Conservation (phyloP, 2,888 invertebrate species). For the Phytoseiulus persimilis region DNA sequence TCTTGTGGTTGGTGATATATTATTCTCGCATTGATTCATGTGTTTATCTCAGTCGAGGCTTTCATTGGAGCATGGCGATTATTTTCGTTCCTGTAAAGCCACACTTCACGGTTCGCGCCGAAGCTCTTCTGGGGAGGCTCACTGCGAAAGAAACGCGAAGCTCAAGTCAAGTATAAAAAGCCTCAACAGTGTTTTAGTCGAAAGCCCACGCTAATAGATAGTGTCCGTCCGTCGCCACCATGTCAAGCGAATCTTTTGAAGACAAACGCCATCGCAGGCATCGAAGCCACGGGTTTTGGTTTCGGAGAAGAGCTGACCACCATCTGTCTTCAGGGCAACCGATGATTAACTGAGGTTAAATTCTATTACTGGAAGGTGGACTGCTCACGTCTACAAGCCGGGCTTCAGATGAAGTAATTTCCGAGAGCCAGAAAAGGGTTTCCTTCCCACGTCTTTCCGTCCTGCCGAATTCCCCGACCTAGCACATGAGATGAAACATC, state of each 20-base stretch:
- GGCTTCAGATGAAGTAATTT: background rate
- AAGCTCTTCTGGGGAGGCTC: background rate
- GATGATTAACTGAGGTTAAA: background rate
- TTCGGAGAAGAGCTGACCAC: background rate
- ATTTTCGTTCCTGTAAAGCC: background rate
- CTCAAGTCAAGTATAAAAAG: background rate
- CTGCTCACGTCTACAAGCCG: background rate
- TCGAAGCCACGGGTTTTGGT: background rate
- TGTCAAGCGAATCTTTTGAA: background rate
- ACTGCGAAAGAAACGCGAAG: background rate
- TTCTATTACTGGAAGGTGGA: background rate
- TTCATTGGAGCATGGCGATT: background rate
- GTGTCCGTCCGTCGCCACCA: background rate
- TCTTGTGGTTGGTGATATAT: background rate
- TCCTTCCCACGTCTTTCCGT: no score
- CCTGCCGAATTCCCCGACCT: no score
- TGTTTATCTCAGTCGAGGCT: background rate
- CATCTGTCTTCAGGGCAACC: background rate
- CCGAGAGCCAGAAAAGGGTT: no score
- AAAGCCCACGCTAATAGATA: slow-evolving; percentile 5
- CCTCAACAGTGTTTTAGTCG: background rate
- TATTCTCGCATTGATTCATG: background rate
- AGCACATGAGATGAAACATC: no score
- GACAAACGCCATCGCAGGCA: background rate
- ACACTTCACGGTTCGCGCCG: background rate